Conservation (phyloP, 2,888 invertebrate species). For the Exephanes ischioxanthus region DNA sequence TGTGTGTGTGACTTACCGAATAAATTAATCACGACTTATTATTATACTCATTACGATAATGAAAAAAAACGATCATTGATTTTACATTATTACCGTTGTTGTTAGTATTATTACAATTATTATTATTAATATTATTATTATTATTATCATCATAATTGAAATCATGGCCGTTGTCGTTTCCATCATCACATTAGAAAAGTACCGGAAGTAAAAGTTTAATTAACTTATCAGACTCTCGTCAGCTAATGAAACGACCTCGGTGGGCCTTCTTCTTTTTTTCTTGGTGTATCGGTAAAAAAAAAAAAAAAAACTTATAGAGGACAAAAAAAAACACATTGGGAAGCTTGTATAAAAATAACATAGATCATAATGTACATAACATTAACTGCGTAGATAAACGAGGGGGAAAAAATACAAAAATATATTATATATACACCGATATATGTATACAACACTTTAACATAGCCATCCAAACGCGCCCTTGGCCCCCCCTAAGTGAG, state of each 20-base stretch:
- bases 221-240: constrained; percentile 10
- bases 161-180: constrained; percentile 62
- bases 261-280: constrained; percentile 44
- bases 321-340: constrained; percentile 63
- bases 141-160: constrained; percentile 69
- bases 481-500: constrained; percentile 17
- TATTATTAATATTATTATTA: constrained; percentile 66
- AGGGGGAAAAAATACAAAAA: constrained; percentile 62
- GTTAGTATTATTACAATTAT: constrained; percentile 65
- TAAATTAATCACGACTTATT: constrained; percentile 74
- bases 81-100: constrained; percentile 64
- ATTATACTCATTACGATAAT: constrained; percentile 68
- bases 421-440: constrained; percentile 56
- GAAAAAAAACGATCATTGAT: constrained; percentile 60
- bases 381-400: constrained; percentile 74
- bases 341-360: constrained; percentile 78
- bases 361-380: constrained; percentile 78
- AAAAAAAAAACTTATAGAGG: constrained; percentile 52
- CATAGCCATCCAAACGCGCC: constrained; percentile 68
- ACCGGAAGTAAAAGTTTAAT: constrained; percentile 22
- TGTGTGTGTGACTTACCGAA: constrained; percentile 71
- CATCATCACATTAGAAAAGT: constrained; percentile 49
- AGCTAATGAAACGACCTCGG: constrained; percentile 52
- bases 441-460: constrained; percentile 61
- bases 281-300: constrained; percentile 53